Evolutionary conservation across 35 echinoderm and acorn worm genomes (phyloP), one percentile per base, ranked within the genome.

Genomic region (Apostichopus parvimensis): DNA sequence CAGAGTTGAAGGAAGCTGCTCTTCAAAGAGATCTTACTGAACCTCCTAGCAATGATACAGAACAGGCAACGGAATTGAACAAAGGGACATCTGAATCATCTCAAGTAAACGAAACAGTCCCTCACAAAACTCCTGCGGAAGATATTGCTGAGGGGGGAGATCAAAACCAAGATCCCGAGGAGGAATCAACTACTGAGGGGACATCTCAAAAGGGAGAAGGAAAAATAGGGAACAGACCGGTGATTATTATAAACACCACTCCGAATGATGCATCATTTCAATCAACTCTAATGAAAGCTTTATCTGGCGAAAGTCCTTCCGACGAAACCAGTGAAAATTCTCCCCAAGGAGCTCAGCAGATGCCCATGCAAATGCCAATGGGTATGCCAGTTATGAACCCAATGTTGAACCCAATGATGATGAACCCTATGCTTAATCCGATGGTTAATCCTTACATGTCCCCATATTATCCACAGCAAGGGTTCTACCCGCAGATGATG

Each of bases 311-410:
- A 23, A 17, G 22, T 65, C 85, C 85, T 1, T 24, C 57, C 71
- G 64, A 14, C 6, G 58, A 65, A 4, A 22, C 12, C 15, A 5
- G 20, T 65, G 18, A 23, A 34, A 13, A 79, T 5, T 55, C n/a
- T 62, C 18, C 58, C 0, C 57, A 62, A 65, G 8, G 11, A 13
- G 24, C 15, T 34, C 85, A 62, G 13, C 85, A 87, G 24, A 59
- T 87, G 1, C 85, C 58, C 54, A 7, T 56, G 11, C 82, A 85
- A 56, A 85, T 85, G 81, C 56, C 56, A 5, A 58, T 87, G 53
- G 84, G 84, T n/a, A 87, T 87, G 85, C 85, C 85, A 82, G 15
- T 34, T 25, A 56, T 82, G 45, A 82, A 82, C 54, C 79, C 79
- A 55, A 82, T 82, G 79, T 13, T 82, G 25, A 82, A 82, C 52